Evolutionary conservation across 2,888 invertebrate genomes (phyloP).

Genomic region (Helleia helle): DNA sequence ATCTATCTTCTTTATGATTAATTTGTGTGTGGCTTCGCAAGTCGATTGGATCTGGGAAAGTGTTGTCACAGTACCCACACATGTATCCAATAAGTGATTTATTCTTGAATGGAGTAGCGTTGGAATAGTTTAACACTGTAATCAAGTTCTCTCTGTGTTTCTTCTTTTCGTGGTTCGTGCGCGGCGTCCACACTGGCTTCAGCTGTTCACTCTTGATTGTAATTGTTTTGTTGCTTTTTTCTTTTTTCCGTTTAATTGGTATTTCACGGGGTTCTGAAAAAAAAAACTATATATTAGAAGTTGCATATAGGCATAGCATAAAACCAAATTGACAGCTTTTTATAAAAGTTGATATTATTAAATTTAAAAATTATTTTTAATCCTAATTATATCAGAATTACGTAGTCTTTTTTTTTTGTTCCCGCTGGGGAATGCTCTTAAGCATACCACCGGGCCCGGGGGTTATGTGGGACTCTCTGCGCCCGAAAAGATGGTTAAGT

Average conservation of each 20-base stretch:
- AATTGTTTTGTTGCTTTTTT: slow-evolving; percentile 23
- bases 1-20: slow-evolving; percentile 33
- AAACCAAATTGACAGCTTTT: too few species aligned
- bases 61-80: slow-evolving; percentile 45
- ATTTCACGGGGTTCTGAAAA: slow-evolving; percentile 33
- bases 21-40: slow-evolving; percentile 31
- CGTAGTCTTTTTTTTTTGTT: too few species aligned
- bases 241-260: slow-evolving; percentile 20
- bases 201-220: slow-evolving; percentile 27
- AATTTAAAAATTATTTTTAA: too few species aligned
- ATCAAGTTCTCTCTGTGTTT: slow-evolving; percentile 48
- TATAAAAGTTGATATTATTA: too few species aligned
- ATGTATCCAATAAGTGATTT: slow-evolving; percentile 44
- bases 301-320: too few species aligned
- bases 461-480: too few species aligned
- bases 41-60: slow-evolving; percentile 45
- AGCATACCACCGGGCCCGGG: too few species aligned
- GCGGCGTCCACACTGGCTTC: slow-evolving; percentile 30
- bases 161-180: slow-evolving; percentile 28
- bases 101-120: slow-evolving; percentile 47
- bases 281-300: too few species aligned
- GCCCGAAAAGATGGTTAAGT: too few species aligned
- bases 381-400: too few species aligned
- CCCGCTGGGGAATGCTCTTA: too few species aligned
- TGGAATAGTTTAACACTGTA: slow-evolving; percentile 44